phyloP scores from a whole-genome alignment of 2,888 invertebrate genomes.

The Noctuana brunneofusca region DNA sequence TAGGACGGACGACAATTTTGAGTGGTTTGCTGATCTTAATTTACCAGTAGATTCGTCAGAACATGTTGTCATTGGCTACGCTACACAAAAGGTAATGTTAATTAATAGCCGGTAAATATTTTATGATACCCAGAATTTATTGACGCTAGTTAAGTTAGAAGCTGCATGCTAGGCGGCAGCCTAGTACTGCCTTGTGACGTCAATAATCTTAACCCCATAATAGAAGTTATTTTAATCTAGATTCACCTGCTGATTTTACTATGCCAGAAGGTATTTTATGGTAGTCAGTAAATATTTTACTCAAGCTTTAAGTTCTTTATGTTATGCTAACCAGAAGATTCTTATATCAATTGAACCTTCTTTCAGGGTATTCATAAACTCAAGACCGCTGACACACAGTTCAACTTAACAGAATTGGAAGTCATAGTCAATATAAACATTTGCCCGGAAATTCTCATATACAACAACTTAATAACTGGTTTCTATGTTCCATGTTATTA shows the following conservation, averaged over 20 bases:
- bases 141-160: no score
- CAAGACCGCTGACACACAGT: conserved; percentile 38
- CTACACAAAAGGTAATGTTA: conserved; percentile 50
- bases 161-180: no score
- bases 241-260: no score
- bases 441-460: conserved; percentile 49
- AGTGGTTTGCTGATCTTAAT: conserved; percentile 52
- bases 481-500: conserved; percentile 63
- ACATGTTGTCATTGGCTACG: conserved; percentile 58
- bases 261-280: no score
- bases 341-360: neutral
- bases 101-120: neutral
- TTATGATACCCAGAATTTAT: no score
- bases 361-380: conserved; percentile 45
- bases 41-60: conserved; percentile 34
- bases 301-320: no score
- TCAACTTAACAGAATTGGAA: conserved; percentile 48
- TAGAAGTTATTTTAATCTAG: neutral
- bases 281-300: no score
- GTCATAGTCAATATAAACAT: conserved; percentile 49
- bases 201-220: no score
- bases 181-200: no score
- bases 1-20: conserved; percentile 52
- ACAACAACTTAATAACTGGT: conserved; percentile 38
- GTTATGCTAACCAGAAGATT: neutral